phyloP scores from a whole-genome alignment of 2,888 invertebrate genomes.

The Clitarchus hookeri region DNA sequence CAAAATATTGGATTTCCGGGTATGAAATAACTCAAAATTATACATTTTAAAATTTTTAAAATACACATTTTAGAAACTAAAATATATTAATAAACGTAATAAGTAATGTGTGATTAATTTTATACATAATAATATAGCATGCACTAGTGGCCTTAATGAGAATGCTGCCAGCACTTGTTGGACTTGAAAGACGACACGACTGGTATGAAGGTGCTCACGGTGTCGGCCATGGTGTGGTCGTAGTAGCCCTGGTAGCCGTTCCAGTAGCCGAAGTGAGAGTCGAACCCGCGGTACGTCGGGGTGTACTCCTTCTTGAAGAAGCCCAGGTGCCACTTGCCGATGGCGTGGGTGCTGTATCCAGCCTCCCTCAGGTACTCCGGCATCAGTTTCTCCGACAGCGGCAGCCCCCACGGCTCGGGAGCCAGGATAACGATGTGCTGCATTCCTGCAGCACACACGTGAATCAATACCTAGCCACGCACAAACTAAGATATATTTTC shows the following conservation, averaged over 20 bases:
- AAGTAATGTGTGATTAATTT: too few relatives aligned
- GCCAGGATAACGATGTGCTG: conserved; percentile 59
- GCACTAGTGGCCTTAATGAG: too few relatives aligned
- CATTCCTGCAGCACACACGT: conserved; percentile 53
- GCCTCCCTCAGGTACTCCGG: conserved; percentile 57
- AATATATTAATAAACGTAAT: too few relatives aligned
- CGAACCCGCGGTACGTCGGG: conserved; percentile 76
- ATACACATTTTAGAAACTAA: too few relatives aligned
- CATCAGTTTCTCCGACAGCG: conserved; percentile 57
- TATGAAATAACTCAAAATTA: too few relatives aligned
- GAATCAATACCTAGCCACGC: too few relatives aligned
- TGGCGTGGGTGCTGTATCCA: conserved; percentile 58
- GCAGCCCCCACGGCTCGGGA: conserved; percentile 58
- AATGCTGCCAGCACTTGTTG: too few relatives aligned
- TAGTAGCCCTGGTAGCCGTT: conserved; percentile 82
- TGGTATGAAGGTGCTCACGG: conserved; percentile 47
- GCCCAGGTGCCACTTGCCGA: conserved; percentile 63
- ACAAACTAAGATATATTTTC: too few relatives aligned
- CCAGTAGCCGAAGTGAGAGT: conserved; percentile 83
- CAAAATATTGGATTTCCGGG: too few relatives aligned
- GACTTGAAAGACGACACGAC: neutral
- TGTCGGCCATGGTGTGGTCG: conserved; percentile 62
- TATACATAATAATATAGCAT: too few relatives aligned
- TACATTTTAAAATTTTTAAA: too few relatives aligned
- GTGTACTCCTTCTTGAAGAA: conserved; percentile 61